Percentiles rank a stretch among this genome's conserved stretches.
These are phyloP conservation scores for Sthenelais limicola DNA, from an alignment of 2,888 invertebrate genomes.

Conservation along the genomic window DNA sequence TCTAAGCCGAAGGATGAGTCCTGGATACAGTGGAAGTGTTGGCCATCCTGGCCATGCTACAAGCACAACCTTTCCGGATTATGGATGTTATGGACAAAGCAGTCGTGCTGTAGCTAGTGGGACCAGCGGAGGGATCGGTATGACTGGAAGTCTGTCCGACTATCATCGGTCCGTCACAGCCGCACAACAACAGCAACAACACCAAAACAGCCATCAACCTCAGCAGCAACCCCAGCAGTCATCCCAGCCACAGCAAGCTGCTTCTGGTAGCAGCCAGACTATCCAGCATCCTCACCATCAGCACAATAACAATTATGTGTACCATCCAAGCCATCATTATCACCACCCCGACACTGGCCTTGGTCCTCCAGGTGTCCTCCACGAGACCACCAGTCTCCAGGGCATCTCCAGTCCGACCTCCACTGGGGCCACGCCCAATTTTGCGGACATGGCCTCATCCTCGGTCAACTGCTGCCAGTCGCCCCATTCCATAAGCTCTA, in stretches of 20 bases:
- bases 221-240: constrained; percentile 35
- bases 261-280: constrained; percentile 29
- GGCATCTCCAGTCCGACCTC: constrained; percentile 23
- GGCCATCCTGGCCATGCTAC: constrained; percentile 33
- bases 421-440: not conserved
- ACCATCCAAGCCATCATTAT: constrained; percentile 30
- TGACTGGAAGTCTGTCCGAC: no score
- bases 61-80: constrained; percentile 20
- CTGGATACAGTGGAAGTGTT: constrained; percentile 16
- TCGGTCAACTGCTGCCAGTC: constrained; percentile 23
- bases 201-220: constrained; percentile 19
- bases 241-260: constrained; percentile 2
- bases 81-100: no score
- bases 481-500: constrained; percentile 4
- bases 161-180: constrained; percentile 22
- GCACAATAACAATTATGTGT: constrained; percentile 28
- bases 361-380: not conserved
- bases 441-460: constrained; percentile 2
- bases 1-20: constrained; percentile 21
- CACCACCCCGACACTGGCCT: constrained; percentile 22
- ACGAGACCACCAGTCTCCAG: not conserved
- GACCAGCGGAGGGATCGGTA: no score
- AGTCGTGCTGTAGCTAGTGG: no score
- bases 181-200: constrained; percentile 35
- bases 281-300: constrained; percentile 42